Base-by-base conservation (phyloP, 2,888 invertebrate species). In the Campopleginae sp. region DNA sequence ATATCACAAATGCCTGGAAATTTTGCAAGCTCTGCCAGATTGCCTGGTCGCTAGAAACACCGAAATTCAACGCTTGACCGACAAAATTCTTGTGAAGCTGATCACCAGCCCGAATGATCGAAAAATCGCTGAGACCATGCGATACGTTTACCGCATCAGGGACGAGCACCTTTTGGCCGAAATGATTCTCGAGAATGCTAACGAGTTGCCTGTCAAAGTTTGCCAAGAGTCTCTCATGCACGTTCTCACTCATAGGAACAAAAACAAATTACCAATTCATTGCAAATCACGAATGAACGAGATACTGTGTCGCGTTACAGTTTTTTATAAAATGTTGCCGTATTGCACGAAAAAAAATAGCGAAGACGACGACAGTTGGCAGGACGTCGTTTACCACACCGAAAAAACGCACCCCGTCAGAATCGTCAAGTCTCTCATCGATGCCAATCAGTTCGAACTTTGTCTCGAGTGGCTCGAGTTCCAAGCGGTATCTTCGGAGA, bases 401-500 rank as follows among this genome's bases (percentile, higher is more conserved):
- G 90, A 92, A 27, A 92, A 94, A 79, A 94, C 95, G 80, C 94
- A 95, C 89, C 95, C 95, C 0, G 95, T 95, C 80, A 91, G 92
- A 72, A 94, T 95, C 48, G 94, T 96, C 17, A 95, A 95, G 89
- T 92, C 94, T 2, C 92, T 96, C 12, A 94, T 95, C 91, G 95
- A 95, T 78, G 95, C 94, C 72, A 95, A 95, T 80, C 94, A 96
- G 95, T 95, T 95, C 86, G 95, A 96, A 88, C 90, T 96, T 1
- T 96, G 97, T 87, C 94, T 96, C 68, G 95, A 96, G 85, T 97
- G 97, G 96, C 95, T 96, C 12, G 95, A 96, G 68, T 95, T 95
- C 12, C 96, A 96, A 86, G 94, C 95, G 27, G 94, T 95, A 19
- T 95, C 95, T 0, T 94, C 95, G 65, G 94, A 95, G 87, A 94